Base-by-base conservation (phyloP, 2,113 vertebrate species). In the Crocuta crocuta region DNA sequence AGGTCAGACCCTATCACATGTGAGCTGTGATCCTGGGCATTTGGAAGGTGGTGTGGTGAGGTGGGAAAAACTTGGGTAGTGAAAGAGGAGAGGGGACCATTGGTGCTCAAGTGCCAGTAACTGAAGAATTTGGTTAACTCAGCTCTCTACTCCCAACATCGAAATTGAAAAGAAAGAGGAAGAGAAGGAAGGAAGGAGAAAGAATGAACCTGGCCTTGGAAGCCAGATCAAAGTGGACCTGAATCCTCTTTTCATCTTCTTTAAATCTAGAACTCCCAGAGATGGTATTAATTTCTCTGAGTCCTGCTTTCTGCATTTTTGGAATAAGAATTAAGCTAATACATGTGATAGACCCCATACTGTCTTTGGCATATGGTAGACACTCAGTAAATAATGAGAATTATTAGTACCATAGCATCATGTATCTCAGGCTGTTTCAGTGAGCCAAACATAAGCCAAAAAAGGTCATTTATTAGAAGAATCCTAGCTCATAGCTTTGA, bases 171-270 rank as follows among this genome's bases (percentile, higher is more conserved):
- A 91, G 53, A 23, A 45, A 85, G 63, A 79, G 11, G 53, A 16
- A 33, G 11, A 43, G 55, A n/a, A 21, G 26, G 39, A 48, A 21
- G n/a, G 31, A n/a, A n/a, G n/a, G 12, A 3, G 6, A n/a, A 7
- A 28, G 19, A 63, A 21, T 8, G 17, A 7, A 4, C n/a, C 1
- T 53, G 48, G 16, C 16, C 23, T 61, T 80, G 61, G 65, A 71
- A 93, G 53, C 71, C 58, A 82, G 94, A 91, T 89, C 58, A 91
- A 88, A 48, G 82, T 43, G 31, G 76, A 88, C 82, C 65, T 61
- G 58, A 85, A 61, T 79, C 63, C 58, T 21, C 50, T 93, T 61
- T 71, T 61, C 7, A 10, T 82, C 35, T 88, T 50, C 79, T 95
- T 87, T 90, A 35, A 63, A 23, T 73, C 17, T 58, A 45, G 65